phyloP scores from a whole-genome alignment of 2,888 invertebrate genomes.

The Xylota segnis region DNA sequence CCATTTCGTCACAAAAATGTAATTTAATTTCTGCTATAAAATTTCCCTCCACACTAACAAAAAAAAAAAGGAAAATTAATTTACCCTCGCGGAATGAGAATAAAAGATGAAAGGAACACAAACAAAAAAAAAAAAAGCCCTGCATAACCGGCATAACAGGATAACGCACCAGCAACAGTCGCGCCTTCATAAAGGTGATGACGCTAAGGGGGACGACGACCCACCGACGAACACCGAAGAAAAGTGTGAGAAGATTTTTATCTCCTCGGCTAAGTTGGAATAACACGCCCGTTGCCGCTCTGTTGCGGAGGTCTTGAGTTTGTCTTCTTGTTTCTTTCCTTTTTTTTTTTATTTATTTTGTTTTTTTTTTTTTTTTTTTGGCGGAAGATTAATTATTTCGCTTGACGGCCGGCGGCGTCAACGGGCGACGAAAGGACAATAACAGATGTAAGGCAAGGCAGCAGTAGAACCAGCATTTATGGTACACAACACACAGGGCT shows the following conservation, averaged over 20 bases:
- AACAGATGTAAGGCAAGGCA: constrained; percentile 28
- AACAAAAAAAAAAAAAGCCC: neutral
- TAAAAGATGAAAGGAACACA: constrained; percentile 58
- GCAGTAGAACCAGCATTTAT: constrained; percentile 22
- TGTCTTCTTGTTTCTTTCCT: neutral
- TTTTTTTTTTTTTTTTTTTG: constrained; percentile 25
- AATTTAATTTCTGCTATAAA: constrained; percentile 66
- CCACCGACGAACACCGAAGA: constrained; percentile 5
- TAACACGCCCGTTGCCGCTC: constrained; percentile 8
- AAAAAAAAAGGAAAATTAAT: constrained; percentile 59
- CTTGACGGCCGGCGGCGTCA: constrained; percentile 22
- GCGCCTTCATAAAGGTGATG: constrained; percentile 28
- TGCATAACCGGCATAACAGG: constrained; percentile 21
- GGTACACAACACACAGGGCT: neutral
- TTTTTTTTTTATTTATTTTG: neutral
- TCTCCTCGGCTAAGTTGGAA: constrained; percentile 31
- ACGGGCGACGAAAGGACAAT: constrained; percentile 20
- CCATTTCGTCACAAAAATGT: constrained; percentile 70
- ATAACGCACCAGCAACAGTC: constrained; percentile 33
- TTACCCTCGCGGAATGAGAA: constrained; percentile 53
- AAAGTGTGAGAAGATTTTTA: constrained; percentile 33
- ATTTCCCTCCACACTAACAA: constrained; percentile 47
- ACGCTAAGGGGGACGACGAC: neutral
- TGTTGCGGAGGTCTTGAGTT: constrained; percentile 8
- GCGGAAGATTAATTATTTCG: constrained; percentile 47